Evolutionary conservation across 2,888 invertebrate species (phyloP).

Genomic region (Limenitis camilla): DNA sequence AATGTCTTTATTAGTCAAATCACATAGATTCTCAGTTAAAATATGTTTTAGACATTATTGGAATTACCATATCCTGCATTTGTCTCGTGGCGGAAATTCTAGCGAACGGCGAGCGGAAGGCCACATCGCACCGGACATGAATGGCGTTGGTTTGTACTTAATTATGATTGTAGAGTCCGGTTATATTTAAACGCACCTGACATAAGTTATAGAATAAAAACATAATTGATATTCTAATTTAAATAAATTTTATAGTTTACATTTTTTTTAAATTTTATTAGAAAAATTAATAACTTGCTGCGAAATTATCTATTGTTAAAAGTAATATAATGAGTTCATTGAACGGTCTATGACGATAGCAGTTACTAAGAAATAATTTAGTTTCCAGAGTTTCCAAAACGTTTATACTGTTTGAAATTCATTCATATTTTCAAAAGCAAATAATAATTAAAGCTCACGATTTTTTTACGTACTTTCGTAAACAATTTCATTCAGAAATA

Average conservation of each 20-base stretch:
- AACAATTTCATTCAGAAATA: conserved; percentile 39
- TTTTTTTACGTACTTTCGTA: conserved; percentile 19
- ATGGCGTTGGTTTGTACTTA: conserved; percentile 29
- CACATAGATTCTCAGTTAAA: conserved; percentile 2
- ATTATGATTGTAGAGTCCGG: conserved; percentile 2
- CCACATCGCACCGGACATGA: conserved; percentile 30
- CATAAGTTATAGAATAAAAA: no score
- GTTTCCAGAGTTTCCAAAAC: no score
- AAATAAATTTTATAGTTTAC: no score
- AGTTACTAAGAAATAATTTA: no score
- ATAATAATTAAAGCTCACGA: conserved; percentile 16
- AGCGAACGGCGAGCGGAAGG: conserved; percentile 30
- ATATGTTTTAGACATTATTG: conserved; percentile 1
- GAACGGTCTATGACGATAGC: no score
- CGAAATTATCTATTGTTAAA: no score
- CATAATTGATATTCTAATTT: no score
- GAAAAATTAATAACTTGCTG: no score
- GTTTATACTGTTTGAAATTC: conserved; percentile 43
- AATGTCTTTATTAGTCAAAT: no score
- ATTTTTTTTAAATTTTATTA: no score
- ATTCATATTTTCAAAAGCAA: conserved; percentile 38
- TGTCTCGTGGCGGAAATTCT: conserved; percentile 26
- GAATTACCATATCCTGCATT: conserved; percentile 14
- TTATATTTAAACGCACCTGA: no score
- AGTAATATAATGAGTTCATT: no score